Base-by-base conservation (phyloP, 1,140 invertebrate species). In the Pseudomyrmex pallidus region DNA sequence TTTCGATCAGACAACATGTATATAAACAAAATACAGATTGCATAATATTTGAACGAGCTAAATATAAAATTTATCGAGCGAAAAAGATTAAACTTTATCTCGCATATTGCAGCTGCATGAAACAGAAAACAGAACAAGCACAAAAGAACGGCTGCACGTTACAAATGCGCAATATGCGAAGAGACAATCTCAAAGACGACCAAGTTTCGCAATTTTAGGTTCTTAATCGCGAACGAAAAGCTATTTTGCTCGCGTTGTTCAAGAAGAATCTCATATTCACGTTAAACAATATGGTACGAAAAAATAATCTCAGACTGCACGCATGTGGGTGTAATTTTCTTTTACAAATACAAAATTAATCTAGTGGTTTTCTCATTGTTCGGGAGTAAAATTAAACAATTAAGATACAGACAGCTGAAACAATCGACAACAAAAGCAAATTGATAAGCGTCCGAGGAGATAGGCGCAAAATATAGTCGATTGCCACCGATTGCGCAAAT, bases 401-500 rank as follows among this genome's bases (percentile, higher is more conserved):
- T 25, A 25, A 25, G 25, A 25, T 25, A 25, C 25, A 25, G 5
- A 35, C 5, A 35, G 35, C 5, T 35, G 35, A 5, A 7, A 7
- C 35, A 35, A 35, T 35, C 35, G 35, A 52, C 50, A 2, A 13
- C 13, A 52, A 52, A 12, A 2, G 13, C 50, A 1, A 12, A 52
- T 52, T 52, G 9, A 13, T 7, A 12, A 72, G 13, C 35, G 22
- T 25, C 22, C 5, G n/a, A 48, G 25, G 3, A 5, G 17, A 61
- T 44, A 61, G 13, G 0, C 0, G 5, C 9, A 10, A 10, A 46
- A 15, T 1, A 17, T 2, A 2, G 7, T 13, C 57, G 62, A 77
- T 77, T 76, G 62, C 62, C 9, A 15, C 8, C 12, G 74, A 76
- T 76, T 77, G 74, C 74, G 74, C 10, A 77, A 77, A 77, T 56